Evolutionary conservation across 2,888 invertebrate genomes (phyloP).

Genomic region (Sceliomorpha sp.): DNA sequence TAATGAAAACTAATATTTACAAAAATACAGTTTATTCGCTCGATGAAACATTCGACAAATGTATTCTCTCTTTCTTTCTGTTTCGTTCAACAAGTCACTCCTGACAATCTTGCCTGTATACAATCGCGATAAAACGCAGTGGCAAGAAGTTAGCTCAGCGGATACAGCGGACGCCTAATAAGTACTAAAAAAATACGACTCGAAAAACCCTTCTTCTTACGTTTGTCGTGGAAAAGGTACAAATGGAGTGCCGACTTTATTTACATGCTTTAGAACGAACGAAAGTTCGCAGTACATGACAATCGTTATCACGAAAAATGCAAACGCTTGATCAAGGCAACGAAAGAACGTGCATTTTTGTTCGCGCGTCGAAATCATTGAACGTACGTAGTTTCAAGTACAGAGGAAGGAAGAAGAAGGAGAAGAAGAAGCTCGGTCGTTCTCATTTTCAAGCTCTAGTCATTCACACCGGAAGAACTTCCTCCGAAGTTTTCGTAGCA

Average conservation of each 20-base stretch:
- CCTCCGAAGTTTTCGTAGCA: no score
- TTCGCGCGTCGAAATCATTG: neutral
- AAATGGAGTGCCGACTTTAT: constrained; percentile 29
- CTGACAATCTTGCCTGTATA: constrained; percentile 29
- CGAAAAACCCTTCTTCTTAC: constrained; percentile 38
- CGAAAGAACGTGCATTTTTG: constrained; percentile 4
- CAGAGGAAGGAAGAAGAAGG: no score
- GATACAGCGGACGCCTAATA: constrained; percentile 46
- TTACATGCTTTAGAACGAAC: constrained; percentile 30
- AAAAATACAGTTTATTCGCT: constrained; percentile 52
- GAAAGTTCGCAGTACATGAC: constrained; percentile 15
- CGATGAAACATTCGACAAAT: constrained; percentile 43
- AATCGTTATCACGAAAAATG: constrained; percentile 24
- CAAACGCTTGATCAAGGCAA: constrained; percentile 13
- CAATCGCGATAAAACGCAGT: constrained; percentile 27
- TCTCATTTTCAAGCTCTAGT: no score
- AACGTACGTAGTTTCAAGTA: no score
- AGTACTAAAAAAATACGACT: constrained; percentile 47
- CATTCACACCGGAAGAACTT: no score
- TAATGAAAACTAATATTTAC: constrained; percentile 18
- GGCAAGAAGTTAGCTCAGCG: constrained; percentile 43
- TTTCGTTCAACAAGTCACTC: constrained; percentile 38
- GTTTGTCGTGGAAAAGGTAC: constrained; percentile 49
- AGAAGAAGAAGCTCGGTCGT: no score
- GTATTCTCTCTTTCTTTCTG: constrained; percentile 6